Evolutionary conservation across 2,888 invertebrate genomes (phyloP), one percentile per base, ranked within the genome.

Genomic region (Ashinkailepas kermadecensis): DNA sequence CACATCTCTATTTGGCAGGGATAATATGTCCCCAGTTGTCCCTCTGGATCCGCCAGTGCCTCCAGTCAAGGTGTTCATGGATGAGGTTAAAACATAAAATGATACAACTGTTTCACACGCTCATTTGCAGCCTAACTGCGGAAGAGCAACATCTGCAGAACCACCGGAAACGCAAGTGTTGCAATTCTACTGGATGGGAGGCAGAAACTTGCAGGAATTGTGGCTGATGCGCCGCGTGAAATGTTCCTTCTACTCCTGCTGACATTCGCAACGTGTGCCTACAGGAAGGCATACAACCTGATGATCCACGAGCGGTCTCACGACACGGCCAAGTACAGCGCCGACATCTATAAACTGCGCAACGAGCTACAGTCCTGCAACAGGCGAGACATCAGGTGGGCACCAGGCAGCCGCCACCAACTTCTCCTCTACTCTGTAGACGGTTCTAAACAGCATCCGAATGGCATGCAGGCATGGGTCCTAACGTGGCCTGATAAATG

Each of bases 261-360:
- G 3, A 23, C 11, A n/a, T 67, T 8, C 25, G n/a, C 11, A 23
- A 12, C 10, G 25, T n/a, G 25, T 23, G 13, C 12, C 56, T 74
- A 21, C 74, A 74, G 74, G 74, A 74, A 74, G 21, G 74, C 74
- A 21, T 74, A 74, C 74, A 74, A 74, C 54, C 74, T 74, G 74
- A 74, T 74, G 74, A 74, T 74, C 15, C 74, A 74, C 74, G 74
- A 74, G 56, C 54, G 74, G 21, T 74, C 74, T 56, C 74, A 74
- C 39, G 74, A 74, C 74, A 74, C 74, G 18, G 74, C 74, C 56
- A 74, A 74, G 56, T 74, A 74, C 74, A 74, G 74, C 11, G 54
- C 74, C 13, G 74, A 74, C 21, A 74, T 74, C 74, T 74, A 56
- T 54, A 74, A 74, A 11, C 74, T 74, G 13, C 74, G 74, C 18